phyloP scores from a whole-genome alignment of 1,140 invertebrate genomes.

The Macrocentrus cingulum region DNA sequence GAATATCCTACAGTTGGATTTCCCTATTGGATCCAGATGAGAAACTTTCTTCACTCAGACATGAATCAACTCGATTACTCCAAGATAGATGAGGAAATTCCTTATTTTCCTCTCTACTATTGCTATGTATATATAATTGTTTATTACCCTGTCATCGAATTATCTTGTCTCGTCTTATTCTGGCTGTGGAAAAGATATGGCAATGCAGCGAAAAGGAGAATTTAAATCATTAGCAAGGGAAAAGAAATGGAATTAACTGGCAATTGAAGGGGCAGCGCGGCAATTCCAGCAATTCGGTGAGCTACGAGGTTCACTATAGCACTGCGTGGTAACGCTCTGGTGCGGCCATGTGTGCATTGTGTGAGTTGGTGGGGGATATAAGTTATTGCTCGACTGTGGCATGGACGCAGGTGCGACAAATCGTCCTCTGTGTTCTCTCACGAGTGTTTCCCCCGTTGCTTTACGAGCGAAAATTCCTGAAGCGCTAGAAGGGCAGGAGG shows the following conservation, averaged over 20 bases:
- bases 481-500: background rate
- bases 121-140: slow-evolving; percentile 7
- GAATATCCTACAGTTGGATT: slow-evolving; percentile 23
- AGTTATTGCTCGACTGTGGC: slow-evolving; percentile 19
- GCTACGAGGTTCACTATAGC: background rate
- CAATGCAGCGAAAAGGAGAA: background rate
- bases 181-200: too few relatives aligned
- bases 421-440: slow-evolving; percentile 21
- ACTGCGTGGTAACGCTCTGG: background rate
- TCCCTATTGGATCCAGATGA: slow-evolving; percentile 19
- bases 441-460: slow-evolving; percentile 2
- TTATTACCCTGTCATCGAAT: slow-evolving; percentile 2
- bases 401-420: slow-evolving; percentile 23
- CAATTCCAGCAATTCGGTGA: background rate
- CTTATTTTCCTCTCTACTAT: background rate
- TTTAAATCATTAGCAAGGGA: slow-evolving; percentile 1
- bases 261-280: slow-evolving; percentile 14
- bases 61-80: slow-evolving; percentile 22
- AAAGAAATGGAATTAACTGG: slow-evolving; percentile 15
- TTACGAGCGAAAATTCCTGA: slow-evolving; percentile 16
- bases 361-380: background rate
- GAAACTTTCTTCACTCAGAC: slow-evolving; percentile 15
- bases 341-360: background rate
- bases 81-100: slow-evolving; percentile 16
- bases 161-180: background rate